A percentile compares a stretch with the other conserved stretches of the same genome.
Evolutionary conservation across 2,113 vertebrate species (phyloP).

Genomic region (Aptenodytes forsteri): DNA sequence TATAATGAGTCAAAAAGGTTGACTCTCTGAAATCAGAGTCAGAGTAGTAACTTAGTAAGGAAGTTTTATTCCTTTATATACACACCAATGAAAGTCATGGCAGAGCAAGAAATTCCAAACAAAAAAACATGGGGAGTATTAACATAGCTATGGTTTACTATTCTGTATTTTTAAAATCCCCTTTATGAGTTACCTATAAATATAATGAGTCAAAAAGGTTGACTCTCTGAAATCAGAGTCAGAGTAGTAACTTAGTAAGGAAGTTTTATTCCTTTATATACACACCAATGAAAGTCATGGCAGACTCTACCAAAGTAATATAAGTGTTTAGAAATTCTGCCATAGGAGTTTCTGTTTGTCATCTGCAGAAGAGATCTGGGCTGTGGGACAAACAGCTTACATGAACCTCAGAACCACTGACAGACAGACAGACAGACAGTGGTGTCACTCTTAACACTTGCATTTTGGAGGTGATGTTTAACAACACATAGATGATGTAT

Average conservation of each 20-base stretch:
- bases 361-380: not conserved
- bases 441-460: not conserved
- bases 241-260: not conserved
- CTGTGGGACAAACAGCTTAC: not conserved
- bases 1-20: not conserved
- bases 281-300: not conserved
- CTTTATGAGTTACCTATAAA: not conserved
- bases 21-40: not conserved
- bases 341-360: not conserved
- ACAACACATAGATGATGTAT: not conserved
- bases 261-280: not conserved
- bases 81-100: not conserved
- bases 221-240: not conserved
- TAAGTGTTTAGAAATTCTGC: not conserved
- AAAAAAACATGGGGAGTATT: not conserved
- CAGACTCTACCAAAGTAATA: not conserved
- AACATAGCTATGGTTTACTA: not conserved
- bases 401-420: not conserved
- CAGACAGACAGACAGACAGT: not conserved
- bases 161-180: not conserved
- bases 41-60: not conserved
- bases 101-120: not conserved
- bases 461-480: not conserved
- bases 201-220: not conserved
- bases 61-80: not conserved